A percentile compares a stretch with the other conserved stretches of the same genome.
These are phyloP conservation scores for Polypedilum pembai DNA, from an alignment of 1,140 invertebrate species.

Conservation along the genomic window DNA sequence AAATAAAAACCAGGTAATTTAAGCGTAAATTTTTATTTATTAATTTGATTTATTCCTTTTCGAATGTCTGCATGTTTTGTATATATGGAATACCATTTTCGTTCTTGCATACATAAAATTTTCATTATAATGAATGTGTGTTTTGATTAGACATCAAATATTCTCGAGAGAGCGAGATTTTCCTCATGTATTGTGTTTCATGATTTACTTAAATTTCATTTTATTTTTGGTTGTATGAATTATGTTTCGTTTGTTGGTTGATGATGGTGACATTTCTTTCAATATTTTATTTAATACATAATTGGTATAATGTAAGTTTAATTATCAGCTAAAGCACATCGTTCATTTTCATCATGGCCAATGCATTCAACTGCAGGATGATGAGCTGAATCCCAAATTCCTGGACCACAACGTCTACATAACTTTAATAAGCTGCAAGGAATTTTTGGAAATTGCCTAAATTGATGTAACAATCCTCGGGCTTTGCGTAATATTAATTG, in stretches of 20 bases:
- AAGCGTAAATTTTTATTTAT: no score
- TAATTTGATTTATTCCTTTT: no score
- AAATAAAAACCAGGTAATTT: no score
- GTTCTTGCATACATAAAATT: no score
- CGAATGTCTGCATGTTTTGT: no score
- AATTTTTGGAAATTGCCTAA: constrained; percentile 70
- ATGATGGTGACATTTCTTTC: not conserved
- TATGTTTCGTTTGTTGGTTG: not conserved
- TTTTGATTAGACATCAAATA: no score
- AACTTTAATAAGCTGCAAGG: constrained; percentile 82
- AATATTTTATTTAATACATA: not conserved
- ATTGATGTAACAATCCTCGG: constrained; percentile 81
- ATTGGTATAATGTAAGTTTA: constrained; percentile 34
- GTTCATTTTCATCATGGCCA: constrained; percentile 46
- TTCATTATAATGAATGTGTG: no score
- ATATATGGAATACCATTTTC: no score
- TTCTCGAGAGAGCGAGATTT: no score
- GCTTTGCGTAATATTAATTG: constrained; percentile 84
- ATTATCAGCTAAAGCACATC: constrained; percentile 43
- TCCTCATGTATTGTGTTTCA: no score
- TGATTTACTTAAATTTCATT: no score
- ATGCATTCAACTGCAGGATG: constrained; percentile 64
- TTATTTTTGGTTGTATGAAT: no score
- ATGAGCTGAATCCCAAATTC: constrained; percentile 89
- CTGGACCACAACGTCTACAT: constrained; percentile 78